Evolutionary conservation across 2,888 invertebrate genomes (phyloP).

Genomic region (Subacronicta megacephala): DNA sequence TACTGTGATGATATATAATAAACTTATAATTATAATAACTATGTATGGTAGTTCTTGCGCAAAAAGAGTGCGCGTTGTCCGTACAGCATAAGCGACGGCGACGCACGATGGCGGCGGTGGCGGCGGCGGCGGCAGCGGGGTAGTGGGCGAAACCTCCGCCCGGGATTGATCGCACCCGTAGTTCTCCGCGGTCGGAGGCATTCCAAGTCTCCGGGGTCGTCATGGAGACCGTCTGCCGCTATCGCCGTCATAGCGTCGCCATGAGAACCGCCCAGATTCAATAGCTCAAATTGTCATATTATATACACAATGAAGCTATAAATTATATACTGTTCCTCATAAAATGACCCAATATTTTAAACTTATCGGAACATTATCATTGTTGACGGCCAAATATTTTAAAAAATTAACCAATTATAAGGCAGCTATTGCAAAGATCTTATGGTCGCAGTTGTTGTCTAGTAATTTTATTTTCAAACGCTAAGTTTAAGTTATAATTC

Average conservation of each 20-base stretch:
- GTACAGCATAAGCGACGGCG: slow-evolving; percentile 42
- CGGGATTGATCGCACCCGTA: slow-evolving; percentile 81
- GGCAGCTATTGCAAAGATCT: too few species aligned
- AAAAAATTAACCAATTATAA: too few species aligned
- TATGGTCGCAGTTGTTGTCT: too few species aligned
- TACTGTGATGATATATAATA: too few species aligned
- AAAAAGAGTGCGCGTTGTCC: slow-evolving; percentile 62
- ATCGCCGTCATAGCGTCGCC: slow-evolving; percentile 72
- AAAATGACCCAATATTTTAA: too few species aligned
- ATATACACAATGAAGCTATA: not conserved
- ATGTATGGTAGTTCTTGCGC: slow-evolving; percentile 38
- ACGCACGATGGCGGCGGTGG: slow-evolving; percentile 46
- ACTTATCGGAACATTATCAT: too few species aligned
- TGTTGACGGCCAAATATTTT: too few species aligned
- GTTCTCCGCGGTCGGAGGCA: slow-evolving; percentile 64
- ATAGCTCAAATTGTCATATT: slow-evolving; percentile 20
- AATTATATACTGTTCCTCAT: too few species aligned
- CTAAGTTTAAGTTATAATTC: too few species aligned
- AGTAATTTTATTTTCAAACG: too few species aligned
- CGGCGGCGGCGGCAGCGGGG: slow-evolving; percentile 49
- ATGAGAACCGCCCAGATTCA: slow-evolving; percentile 41
- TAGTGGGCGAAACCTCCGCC: slow-evolving; percentile 71
- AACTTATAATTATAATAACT: not conserved
- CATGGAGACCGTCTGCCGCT: slow-evolving; percentile 83
- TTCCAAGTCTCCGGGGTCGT: slow-evolving; percentile 76